Conservation (phyloP, 2,797 vertebrate genomes). For the Leptoclinus maculatus region DNA sequence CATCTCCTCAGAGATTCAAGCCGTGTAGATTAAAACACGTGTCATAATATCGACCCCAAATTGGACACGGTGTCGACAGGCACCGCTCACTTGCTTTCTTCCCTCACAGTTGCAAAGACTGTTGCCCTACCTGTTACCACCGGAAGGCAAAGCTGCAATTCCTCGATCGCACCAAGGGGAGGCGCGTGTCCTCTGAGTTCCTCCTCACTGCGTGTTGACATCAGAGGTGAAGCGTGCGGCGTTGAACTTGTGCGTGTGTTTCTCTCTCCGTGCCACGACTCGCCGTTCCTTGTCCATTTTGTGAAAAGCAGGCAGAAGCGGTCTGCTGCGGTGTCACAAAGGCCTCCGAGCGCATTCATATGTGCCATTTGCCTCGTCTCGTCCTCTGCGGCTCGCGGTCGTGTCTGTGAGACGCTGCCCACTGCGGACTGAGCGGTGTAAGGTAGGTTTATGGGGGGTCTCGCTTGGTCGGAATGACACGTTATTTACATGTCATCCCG, state of each 20-base stretch:
- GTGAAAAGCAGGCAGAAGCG: slow-evolving; percentile 70
- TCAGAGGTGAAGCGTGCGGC: slow-evolving; percentile 82
- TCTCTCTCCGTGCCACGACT: slow-evolving; percentile 86
- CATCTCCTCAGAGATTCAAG: neutral
- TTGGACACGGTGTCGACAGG: neutral
- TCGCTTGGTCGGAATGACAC: slow-evolving; percentile 56
- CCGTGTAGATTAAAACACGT: neutral
- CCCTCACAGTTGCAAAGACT: slow-evolving; percentile 12
- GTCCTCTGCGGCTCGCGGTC: slow-evolving; percentile 55
- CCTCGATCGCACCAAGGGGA: slow-evolving; percentile 26
- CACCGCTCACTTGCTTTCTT: neutral
- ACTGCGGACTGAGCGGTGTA: slow-evolving; percentile 72
- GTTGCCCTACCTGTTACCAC: slow-evolving; percentile 29
- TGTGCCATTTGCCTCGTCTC: slow-evolving; percentile 56
- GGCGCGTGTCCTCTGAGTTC: slow-evolving; percentile 60
- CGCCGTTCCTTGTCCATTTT: slow-evolving; percentile 86
- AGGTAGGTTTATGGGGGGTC: slow-evolving; percentile 63
- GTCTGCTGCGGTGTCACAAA: slow-evolving; percentile 60
- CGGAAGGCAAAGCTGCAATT: slow-evolving; percentile 60
- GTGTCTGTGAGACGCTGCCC: slow-evolving; percentile 66
- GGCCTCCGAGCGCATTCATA: slow-evolving; percentile 56
- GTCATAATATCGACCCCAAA: neutral
- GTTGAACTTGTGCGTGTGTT: slow-evolving; percentile 80
- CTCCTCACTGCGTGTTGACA: slow-evolving; percentile 82
- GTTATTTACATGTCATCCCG: slow-evolving; percentile 65